Base-by-base conservation (phyloP, 2,888 invertebrate species). In the Tenthredo livida region DNA sequence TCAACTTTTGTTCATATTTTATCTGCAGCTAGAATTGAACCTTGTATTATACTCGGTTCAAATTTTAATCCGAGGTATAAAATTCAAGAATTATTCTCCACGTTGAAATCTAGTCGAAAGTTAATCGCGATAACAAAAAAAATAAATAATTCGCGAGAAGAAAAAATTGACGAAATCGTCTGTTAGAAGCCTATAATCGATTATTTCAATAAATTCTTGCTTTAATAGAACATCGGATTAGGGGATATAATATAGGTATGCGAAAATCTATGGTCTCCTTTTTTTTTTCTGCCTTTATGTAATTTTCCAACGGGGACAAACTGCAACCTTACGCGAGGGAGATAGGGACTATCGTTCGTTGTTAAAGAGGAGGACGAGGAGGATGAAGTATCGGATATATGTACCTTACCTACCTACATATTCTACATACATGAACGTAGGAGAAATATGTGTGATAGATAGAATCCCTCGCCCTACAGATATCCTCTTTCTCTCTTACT, bases 391-490 rank as follows among this genome's bases (percentile, higher is more conserved):
- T 12, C 37, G n/a, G 17, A 33, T 70, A 17, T n/a, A 17, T n/a
- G 9, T 72, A 33, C n/a, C 37, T 2, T 70, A 70, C 37, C 17
- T n/a, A 72, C 70, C 25, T 37, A 72, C 37, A 72, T 72, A 15
- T 67, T 12, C 33, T 6, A 75, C 47, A 15, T 21, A 72, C 17
- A 72, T 4, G 21, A 10, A 73, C 10, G 50, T 10, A 75, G 4
- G 25, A 47, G 15, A n/a, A 37, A 70, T 70, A 37, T 40, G 70
- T 72, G 29, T 72, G 40, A 37, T 72, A 61, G 70, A 70, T 21
- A 75, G 75, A 75, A 75, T 40, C 75, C 65, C 82, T 82, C 83
- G 67, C 83, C 54, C 67, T 77, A 37, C 37, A 33, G 33, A 61
- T 61, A 21, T n/a, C 12, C 70, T 70, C 70, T 70, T 70, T 70